Conservation (phyloP, 2,888 invertebrate genomes). For the Opisthograptis luteolata region DNA sequence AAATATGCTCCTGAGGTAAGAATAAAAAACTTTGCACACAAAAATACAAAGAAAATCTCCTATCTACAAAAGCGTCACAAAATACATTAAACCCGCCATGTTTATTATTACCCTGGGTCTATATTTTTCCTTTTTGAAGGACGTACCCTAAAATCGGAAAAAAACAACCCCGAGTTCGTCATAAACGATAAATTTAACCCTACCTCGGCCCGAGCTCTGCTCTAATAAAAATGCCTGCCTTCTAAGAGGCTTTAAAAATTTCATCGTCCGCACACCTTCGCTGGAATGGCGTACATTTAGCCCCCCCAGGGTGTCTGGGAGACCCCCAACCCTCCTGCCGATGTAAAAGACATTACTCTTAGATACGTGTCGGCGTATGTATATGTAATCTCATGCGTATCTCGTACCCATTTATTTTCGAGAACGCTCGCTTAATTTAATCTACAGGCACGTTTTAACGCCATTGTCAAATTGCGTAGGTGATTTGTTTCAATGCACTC, state of each 20-base stretch:
- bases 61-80: neutral
- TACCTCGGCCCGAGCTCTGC: slow-evolving; percentile 21
- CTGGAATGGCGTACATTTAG: slow-evolving; percentile 38
- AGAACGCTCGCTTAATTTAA: slow-evolving; percentile 9
- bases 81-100: neutral
- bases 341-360: slow-evolving; percentile 58
- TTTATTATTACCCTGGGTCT: slow-evolving; percentile 14
- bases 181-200: slow-evolving; percentile 35
- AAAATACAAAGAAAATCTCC: neutral
- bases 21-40: too few relatives aligned
- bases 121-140: slow-evolving; percentile 11
- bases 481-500: slow-evolving; percentile 10
- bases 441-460: neutral
- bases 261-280: slow-evolving; percentile 56
- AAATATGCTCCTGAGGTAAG: too few relatives aligned
- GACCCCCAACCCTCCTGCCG: slow-evolving; percentile 40
- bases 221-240: slow-evolving; percentile 34
- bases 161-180: slow-evolving; percentile 21
- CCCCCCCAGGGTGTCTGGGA: slow-evolving; percentile 16
- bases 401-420: slow-evolving; percentile 11
- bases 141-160: slow-evolving; percentile 23
- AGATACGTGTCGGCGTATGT: slow-evolving; percentile 49
- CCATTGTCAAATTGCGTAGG: neutral
- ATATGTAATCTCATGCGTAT: slow-evolving; percentile 18
- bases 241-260: slow-evolving; percentile 69